Evolutionary conservation across 1,140 invertebrate genomes (phyloP).

Genomic region (Procambarus virginalis): DNA sequence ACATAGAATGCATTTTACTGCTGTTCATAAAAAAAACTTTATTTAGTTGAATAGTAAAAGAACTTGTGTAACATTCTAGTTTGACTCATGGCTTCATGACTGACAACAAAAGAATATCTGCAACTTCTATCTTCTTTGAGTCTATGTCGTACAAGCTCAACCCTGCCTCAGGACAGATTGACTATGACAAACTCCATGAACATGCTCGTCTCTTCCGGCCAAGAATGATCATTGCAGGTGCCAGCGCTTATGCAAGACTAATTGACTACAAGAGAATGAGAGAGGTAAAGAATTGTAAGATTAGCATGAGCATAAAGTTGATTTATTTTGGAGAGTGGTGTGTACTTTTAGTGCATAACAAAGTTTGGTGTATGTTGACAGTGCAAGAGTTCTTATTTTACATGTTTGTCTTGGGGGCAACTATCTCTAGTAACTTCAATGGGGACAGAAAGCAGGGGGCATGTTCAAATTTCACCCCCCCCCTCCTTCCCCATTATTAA

Average conservation of each 20-base stretch:
- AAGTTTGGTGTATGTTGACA: too few species aligned
- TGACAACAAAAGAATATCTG: constrained; percentile 79
- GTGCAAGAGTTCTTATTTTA: too few species aligned
- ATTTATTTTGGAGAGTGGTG: too few species aligned
- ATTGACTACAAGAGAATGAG: constrained; percentile 82
- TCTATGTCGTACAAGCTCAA: constrained; percentile 82
- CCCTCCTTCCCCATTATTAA: too few species aligned
- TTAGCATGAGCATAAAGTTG: too few species aligned
- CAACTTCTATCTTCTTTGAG: constrained; percentile 82
- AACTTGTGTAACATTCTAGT: constrained; percentile 70
- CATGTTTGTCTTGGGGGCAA: too few species aligned
- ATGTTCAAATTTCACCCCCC: too few species aligned
- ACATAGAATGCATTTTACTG: too few species aligned
- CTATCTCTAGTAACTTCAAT: too few species aligned
- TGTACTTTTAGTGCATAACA: too few species aligned
- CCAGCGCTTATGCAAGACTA: constrained; percentile 81
- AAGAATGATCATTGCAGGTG: constrained; percentile 81
- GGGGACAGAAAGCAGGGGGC: too few species aligned
- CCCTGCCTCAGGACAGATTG: constrained; percentile 79
- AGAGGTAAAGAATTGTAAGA: constrained; percentile 71
- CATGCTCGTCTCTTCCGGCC: constrained; percentile 80
- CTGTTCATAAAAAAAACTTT: too few species aligned
- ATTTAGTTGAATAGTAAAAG: neutral
- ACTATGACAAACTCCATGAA: constrained; percentile 80
- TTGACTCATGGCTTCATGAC: constrained; percentile 82